phyloP scores from a whole-genome alignment of 2,797 vertebrate genomes.

The Morelia viridis region DNA sequence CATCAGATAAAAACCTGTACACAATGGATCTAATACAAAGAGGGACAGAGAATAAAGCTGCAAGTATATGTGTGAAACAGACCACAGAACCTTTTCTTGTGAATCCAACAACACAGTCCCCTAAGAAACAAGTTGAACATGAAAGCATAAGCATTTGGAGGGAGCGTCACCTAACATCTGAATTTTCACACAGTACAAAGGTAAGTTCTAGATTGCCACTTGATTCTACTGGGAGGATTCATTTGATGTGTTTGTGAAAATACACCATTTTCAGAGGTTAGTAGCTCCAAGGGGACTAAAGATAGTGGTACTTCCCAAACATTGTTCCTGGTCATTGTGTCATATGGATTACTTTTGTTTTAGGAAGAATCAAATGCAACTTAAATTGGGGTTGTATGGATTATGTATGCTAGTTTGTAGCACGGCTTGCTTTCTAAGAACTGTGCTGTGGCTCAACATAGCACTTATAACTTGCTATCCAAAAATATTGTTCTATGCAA shows the following conservation, averaged over 20 bases:
- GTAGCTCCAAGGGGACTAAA: neutral
- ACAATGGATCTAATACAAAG: constrained; percentile 59
- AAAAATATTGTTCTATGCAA: neutral
- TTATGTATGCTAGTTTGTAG: neutral
- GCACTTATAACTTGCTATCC: neutral
- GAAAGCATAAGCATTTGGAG: constrained; percentile 52
- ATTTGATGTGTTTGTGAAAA: neutral
- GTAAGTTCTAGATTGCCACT: constrained; percentile 35
- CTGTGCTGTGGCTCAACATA: neutral
- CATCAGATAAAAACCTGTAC: constrained; percentile 67
- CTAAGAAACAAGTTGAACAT: constrained; percentile 55
- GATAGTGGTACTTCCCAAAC: neutral
- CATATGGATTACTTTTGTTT: neutral
- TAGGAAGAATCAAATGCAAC: neutral
- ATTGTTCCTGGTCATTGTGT: neutral
- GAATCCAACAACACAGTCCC: constrained; percentile 43
- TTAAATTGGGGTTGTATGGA: neutral
- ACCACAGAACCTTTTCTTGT: constrained; percentile 36
- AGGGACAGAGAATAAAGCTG: constrained; percentile 42
- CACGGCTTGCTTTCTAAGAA: neutral
- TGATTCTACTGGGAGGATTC: constrained; percentile 33
- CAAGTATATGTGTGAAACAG: constrained; percentile 35
- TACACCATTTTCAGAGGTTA: neutral
- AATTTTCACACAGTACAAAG: constrained; percentile 37
- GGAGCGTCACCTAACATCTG: constrained; percentile 51